These are phyloP conservation scores for Fulmarus glacialis DNA, from an alignment of 2,113 vertebrate genomes.

Conservation along the genomic window DNA sequence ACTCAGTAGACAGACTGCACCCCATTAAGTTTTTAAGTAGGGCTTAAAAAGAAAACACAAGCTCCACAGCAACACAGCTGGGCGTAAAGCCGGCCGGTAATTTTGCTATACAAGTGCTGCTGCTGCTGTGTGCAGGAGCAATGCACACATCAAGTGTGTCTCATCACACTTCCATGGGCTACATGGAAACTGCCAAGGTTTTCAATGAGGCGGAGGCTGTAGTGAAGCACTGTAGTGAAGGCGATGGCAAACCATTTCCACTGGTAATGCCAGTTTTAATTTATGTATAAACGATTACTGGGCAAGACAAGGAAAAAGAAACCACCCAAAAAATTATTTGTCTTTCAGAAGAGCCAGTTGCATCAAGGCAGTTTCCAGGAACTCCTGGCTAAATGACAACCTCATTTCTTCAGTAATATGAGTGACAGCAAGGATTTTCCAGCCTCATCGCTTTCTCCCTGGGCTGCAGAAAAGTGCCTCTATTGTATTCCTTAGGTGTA, in stretches of 20 bases:
- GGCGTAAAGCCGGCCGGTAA: neutral
- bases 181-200: neutral
- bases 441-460: neutral
- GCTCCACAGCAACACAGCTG: neutral
- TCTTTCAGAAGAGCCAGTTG: neutral
- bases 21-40: neutral
- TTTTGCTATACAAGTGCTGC: neutral
- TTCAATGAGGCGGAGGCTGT: neutral
- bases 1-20: neutral
- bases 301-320: neutral
- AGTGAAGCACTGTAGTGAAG: neutral
- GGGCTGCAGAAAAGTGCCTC: neutral
- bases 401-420: neutral
- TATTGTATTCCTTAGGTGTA: neutral
- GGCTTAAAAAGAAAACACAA: neutral
- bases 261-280: neutral
- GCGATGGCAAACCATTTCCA: neutral
- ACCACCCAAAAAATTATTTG: neutral
- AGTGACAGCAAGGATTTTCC: neutral
- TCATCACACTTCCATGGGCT: no score
- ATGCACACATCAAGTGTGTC: accelerated
- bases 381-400: neutral
- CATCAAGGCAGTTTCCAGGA: neutral
- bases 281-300: neutral
- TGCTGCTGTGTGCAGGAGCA: neutral